phyloP scores from a whole-genome alignment of 2,113 vertebrate genomes.

The Scomber japonicus region DNA sequence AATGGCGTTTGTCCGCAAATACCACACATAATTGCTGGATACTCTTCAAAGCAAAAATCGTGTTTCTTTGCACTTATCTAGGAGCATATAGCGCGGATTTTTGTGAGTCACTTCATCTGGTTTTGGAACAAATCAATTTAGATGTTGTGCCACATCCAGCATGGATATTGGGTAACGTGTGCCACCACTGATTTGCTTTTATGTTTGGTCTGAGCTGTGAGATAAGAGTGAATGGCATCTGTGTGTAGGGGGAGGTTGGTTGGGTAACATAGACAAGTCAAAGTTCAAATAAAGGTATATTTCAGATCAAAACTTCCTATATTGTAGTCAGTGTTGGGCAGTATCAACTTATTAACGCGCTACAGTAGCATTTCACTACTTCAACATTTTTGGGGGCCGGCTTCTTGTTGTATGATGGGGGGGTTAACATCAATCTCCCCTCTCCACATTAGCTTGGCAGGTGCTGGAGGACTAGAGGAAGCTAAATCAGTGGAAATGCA shows the following conservation, averaged over 20 bases:
- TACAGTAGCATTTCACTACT: background rate
- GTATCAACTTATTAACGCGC: too few relatives aligned
- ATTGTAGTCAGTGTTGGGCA: background rate
- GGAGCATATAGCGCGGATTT: slow-evolving; percentile 68
- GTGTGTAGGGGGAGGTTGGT: slow-evolving; percentile 31
- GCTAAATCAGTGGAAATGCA: background rate
- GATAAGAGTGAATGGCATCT: slow-evolving; percentile 68
- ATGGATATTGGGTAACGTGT: slow-evolving; percentile 55
- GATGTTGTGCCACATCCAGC: slow-evolving; percentile 62
- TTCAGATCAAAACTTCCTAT: slow-evolving; percentile 13
- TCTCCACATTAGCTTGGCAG: too few relatives aligned
- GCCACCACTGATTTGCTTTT: slow-evolving; percentile 59
- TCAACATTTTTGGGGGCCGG: too few relatives aligned
- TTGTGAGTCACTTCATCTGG: slow-evolving; percentile 65
- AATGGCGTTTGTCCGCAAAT: slow-evolving; percentile 78
- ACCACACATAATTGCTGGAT: slow-evolving; percentile 76
- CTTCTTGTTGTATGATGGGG: too few relatives aligned
- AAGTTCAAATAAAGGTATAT: slow-evolving; percentile 52
- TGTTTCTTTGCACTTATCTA: slow-evolving; percentile 69
- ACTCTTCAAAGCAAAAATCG: slow-evolving; percentile 71
- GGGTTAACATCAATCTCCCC: too few relatives aligned
- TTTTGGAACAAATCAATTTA: slow-evolving; percentile 81
- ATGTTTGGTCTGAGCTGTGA: slow-evolving; percentile 73
- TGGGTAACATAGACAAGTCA: slow-evolving; percentile 40
- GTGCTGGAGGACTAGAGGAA: too few relatives aligned